phyloP scores from a whole-genome alignment of 23 tunicate genomes.

The Phallusia fumigata region DNA sequence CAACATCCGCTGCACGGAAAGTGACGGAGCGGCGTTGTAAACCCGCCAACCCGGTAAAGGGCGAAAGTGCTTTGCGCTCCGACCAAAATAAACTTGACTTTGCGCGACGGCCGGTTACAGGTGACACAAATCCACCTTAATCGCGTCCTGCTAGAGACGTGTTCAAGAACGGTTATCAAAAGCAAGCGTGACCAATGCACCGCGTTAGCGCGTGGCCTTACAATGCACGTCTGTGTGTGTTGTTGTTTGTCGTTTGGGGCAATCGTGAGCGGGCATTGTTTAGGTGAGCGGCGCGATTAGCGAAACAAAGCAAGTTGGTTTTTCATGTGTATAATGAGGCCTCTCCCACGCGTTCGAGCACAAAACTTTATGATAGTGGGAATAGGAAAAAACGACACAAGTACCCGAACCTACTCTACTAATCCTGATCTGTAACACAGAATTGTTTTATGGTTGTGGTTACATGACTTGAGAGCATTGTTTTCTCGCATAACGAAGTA shows the following conservation, averaged over 20 bases:
- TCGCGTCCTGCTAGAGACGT: not conserved
- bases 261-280: too few relatives aligned
- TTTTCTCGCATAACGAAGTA: too few relatives aligned
- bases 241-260: not conserved
- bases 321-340: too few relatives aligned
- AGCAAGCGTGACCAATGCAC: not conserved
- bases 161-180: not conserved
- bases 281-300: too few relatives aligned
- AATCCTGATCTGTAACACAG: too few relatives aligned
- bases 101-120: not conserved
- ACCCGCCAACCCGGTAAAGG: not conserved
- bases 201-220: not conserved
- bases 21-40: not conserved
- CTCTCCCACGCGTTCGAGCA: too few relatives aligned
- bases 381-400: too few relatives aligned
- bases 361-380: too few relatives aligned
- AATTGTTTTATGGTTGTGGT: too few relatives aligned
- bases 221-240: not conserved
- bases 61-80: not conserved
- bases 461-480: too few relatives aligned
- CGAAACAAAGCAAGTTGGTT: too few relatives aligned
- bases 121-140: constrained; percentile 7
- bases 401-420: too few relatives aligned
- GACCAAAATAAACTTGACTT: constrained; percentile 7
- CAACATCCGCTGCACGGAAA: constrained; percentile 6